Evolutionary conservation across 2,888 invertebrate genomes (phyloP).

Genomic region (Oxytorus armatus): DNA sequence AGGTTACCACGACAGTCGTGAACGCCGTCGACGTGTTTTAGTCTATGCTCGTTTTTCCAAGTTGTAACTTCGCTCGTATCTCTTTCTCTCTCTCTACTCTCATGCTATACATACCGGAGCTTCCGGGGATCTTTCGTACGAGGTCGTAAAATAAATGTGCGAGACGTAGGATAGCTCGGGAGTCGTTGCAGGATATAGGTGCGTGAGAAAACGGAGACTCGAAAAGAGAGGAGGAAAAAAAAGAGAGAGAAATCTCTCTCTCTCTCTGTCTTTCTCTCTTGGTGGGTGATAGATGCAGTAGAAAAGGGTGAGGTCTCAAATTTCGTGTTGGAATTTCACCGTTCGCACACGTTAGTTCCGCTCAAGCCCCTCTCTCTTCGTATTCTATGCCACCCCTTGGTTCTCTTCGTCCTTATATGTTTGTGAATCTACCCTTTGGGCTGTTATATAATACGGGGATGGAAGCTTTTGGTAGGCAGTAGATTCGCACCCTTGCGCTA

Average conservation of each 20-base stretch:
- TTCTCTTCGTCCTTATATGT: conserved; percentile 30
- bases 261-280: conserved; percentile 16
- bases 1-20: conserved; percentile 38
- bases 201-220: conserved; percentile 40
- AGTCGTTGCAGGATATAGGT: conserved; percentile 34
- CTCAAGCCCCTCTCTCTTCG: conserved; percentile 20
- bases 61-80: neutral
- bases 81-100: neutral
- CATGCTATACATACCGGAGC: neutral
- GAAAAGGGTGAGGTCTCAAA: conserved; percentile 51
- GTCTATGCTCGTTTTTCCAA: conserved; percentile 46
- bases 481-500: conserved; percentile 71
- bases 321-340: conserved; percentile 61
- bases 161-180: conserved; percentile 11
- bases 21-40: neutral
- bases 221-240: neutral
- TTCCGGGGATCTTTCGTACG: conserved; percentile 4
- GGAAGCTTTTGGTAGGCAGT: conserved; percentile 72
- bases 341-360: conserved; percentile 44
- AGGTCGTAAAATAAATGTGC: conserved; percentile 41
- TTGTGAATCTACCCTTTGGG: conserved; percentile 65
- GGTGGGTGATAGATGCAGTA: conserved; percentile 43
- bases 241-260: neutral
- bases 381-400: conserved; percentile 18
- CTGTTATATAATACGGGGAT: conserved; percentile 55